phyloP scores from a whole-genome alignment of 2,113 vertebrate species.

The Festucalex cinctus region DNA sequence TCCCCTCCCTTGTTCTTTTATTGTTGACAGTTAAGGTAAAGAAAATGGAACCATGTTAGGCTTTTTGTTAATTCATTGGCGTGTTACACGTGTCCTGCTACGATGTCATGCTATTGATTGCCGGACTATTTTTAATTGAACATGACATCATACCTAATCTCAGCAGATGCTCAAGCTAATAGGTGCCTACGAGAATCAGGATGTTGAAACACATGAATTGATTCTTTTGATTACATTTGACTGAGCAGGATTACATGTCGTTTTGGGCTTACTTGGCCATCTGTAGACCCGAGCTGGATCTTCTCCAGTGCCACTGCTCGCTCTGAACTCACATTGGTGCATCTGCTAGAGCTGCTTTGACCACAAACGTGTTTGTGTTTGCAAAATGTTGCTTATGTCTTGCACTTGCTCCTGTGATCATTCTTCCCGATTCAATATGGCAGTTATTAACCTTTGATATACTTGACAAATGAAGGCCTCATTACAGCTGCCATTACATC shows the following conservation, averaged over 20 bases:
- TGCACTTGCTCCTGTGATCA: no score
- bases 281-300: constrained; percentile 49
- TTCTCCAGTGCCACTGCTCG: constrained; percentile 50
- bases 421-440: no score
- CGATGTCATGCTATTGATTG: not conserved
- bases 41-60: not conserved
- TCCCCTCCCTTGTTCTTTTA: not conserved
- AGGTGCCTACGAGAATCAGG: not conserved
- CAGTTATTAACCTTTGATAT: no score
- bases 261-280: constrained; percentile 47
- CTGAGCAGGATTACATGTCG: constrained; percentile 46
- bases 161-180: not conserved
- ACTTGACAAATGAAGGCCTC: no score
- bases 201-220: constrained; percentile 11
- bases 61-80: not conserved
- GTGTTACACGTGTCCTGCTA: not conserved
- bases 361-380: not conserved
- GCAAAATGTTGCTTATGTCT: no score
- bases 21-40: not conserved
- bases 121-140: not conserved
- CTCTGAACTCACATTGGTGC: constrained; percentile 37
- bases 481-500: no score
- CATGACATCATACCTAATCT: not conserved
- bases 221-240: constrained; percentile 6
- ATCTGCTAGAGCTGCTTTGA: constrained; percentile 20